Base-by-base conservation (phyloP, 1,140 invertebrate species). In the Atta colombica region DNA sequence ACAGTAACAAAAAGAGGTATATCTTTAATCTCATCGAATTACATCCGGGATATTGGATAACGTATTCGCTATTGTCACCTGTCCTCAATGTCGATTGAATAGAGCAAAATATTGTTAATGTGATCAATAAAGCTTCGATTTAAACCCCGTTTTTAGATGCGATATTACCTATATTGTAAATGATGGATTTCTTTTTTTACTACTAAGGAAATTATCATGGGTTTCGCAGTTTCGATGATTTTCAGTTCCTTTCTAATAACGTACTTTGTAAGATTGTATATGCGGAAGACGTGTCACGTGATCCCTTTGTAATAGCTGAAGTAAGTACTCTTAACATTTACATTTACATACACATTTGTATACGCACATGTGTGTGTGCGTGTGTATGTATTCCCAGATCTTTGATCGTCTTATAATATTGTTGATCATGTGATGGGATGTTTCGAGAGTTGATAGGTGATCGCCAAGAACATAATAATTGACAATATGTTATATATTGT, bases 401-500 rank as follows among this genome's bases (percentile, higher is more conserved):
- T 60, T 55, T 66, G 60, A 81, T 82, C 49, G 61, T 86, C 74
- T 61, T 45, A 72, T 75, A 63, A 72, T 80, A 85, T 88, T 81
- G 84, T 90, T 88, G 21, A 78, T 61, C 74, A 81, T 90, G 72
- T 78, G 71, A 87, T 51, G 74, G 77, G 53, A 49, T 78, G 35
- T 90, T 78, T 71, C 74, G 45, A 74, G 74, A 91, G 63, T 78
- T 60, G 63, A 87, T 75, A 31, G 18, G 39, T 81, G 63, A 86
- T 69, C 81, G 77, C 53, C 72, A 68, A 75, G 65, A 31, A 58
- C 31, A 66, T 81, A 81, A 75, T 66, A 65, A 87, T 82, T 74
- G 82, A 81, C 78, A 87, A 89, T 87, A 91, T 87, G 65, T 86
- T 87, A 87, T 85, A 86, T 92, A 80, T 86, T 86, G 86, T 88